These are phyloP conservation scores for Cephus sareptanus DNA, from an alignment of 2,888 invertebrate species.

Conservation along the genomic window DNA sequence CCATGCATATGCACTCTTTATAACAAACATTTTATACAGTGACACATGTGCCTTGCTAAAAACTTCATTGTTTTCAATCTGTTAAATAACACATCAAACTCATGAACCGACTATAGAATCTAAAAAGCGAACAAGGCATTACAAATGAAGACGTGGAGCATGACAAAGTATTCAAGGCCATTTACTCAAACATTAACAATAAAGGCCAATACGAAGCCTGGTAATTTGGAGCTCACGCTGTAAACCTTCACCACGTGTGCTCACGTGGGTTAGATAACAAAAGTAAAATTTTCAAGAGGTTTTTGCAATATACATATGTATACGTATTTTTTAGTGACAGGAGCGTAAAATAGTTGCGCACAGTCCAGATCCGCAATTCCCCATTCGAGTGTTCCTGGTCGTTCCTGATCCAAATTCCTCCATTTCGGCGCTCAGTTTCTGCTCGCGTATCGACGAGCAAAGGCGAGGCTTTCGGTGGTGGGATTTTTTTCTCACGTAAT, in stretches of 20 bases:
- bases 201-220: neutral
- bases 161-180: neutral
- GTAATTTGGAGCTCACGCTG: neutral
- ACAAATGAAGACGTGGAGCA: neutral
- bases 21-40: too few relatives aligned
- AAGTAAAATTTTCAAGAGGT: neutral
- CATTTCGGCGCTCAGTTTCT: conserved; percentile 34
- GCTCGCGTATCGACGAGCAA: conserved; percentile 43
- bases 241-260: too few relatives aligned
- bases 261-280: neutral
- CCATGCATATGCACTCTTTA: too few relatives aligned
- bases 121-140: neutral
- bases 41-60: too few relatives aligned
- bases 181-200: neutral
- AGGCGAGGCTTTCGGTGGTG: conserved; percentile 14
- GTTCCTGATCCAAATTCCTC: neutral
- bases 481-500: conserved; percentile 31
- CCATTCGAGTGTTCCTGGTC: conserved; percentile 13
- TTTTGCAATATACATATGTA: neutral
- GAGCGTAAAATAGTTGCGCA: neutral
- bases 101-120: neutral
- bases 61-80: too few relatives aligned
- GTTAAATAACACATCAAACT: too few relatives aligned
- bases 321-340: neutral
- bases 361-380: conserved; percentile 2